These are phyloP conservation scores for Anagyrus pseudococci DNA, from an alignment of 2,888 invertebrate genomes.

Conservation along the genomic window DNA sequence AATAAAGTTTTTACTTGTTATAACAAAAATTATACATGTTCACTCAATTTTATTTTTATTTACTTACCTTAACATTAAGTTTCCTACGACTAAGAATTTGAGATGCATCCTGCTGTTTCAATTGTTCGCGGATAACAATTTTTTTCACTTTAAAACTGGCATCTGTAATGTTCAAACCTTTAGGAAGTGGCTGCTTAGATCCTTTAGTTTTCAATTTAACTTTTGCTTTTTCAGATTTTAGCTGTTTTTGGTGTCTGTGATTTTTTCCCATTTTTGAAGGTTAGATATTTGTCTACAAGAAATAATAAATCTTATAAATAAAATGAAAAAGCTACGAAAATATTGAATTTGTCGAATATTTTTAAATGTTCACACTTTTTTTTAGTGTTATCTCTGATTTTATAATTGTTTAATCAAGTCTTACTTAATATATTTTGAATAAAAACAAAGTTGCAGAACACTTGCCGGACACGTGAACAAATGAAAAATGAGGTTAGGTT, in stretches of 20 bases:
- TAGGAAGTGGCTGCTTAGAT: constrained; percentile 68
- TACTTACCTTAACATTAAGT: constrained; percentile 70
- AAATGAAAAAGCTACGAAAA: too few species aligned
- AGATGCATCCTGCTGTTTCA: constrained; percentile 65
- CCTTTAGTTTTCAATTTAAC: constrained; percentile 85
- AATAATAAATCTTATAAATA: too few species aligned
- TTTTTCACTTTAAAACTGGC: constrained; percentile 89
- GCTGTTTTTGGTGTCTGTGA: constrained; percentile 73
- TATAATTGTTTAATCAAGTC: too few species aligned
- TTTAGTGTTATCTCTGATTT: too few species aligned
- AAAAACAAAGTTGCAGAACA: too few species aligned
- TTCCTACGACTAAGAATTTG: constrained; percentile 73
- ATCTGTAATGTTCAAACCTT: constrained; percentile 88
- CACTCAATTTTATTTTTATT: constrained; percentile 2
- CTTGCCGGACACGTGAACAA: too few species aligned
- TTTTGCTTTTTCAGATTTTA: constrained; percentile 87
- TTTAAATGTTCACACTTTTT: too few species aligned
- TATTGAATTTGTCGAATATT: too few species aligned
- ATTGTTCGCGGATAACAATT: constrained; percentile 82
- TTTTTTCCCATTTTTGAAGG: constrained; percentile 68
- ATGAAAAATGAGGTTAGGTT: too few species aligned
- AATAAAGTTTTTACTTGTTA: constrained; percentile 11
- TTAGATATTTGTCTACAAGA: too few species aligned
- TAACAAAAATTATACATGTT: constrained; percentile 1
- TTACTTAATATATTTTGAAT: too few species aligned